Conservation (phyloP, 2,113 vertebrate genomes). For the Acinonyx jubatus region DNA sequence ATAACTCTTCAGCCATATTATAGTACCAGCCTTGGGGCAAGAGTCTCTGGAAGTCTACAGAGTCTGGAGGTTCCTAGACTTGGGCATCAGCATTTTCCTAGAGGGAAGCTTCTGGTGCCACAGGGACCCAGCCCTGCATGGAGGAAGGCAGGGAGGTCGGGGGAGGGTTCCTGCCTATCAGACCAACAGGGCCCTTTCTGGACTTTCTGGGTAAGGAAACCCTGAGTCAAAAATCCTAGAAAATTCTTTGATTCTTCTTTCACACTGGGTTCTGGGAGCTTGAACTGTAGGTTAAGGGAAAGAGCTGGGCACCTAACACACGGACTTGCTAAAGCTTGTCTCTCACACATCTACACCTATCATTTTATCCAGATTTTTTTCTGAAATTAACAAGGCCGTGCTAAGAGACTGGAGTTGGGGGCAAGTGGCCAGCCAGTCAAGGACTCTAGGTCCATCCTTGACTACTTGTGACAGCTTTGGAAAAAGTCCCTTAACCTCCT, state of each 20-base stretch:
- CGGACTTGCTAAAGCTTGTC: slow-evolving; percentile 7
- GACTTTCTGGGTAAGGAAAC: neutral
- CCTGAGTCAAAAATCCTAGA: neutral
- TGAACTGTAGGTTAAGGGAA: neutral
- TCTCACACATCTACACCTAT: neutral
- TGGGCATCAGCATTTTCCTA: too few relatives aligned
- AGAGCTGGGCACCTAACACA: neutral
- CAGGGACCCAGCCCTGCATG: fast-evolving
- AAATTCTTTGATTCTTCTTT: slow-evolving; percentile 43
- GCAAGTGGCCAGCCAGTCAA: fast-evolving
- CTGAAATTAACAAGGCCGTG: neutral
- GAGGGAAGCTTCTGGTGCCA: neutral
- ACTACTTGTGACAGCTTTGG: too few relatives aligned
- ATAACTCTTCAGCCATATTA: fast-evolving
- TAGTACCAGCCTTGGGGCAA: fast-evolving
- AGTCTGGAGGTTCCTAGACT: fast-evolving
- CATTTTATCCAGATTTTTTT: neutral
- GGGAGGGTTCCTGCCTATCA: too few relatives aligned
- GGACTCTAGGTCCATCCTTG: neutral
- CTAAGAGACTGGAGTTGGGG: neutral
- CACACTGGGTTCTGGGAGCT: neutral
- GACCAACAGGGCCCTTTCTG: neutral
- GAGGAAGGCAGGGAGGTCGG: neutral
- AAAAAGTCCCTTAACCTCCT: neutral
- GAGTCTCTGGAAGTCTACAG: fast-evolving